A percentile compares a stretch with the other conserved stretches of the same genome.
Conservation (phyloP, 2,888 invertebrate species). For the Gymnoscelis rufifasciata region DNA sequence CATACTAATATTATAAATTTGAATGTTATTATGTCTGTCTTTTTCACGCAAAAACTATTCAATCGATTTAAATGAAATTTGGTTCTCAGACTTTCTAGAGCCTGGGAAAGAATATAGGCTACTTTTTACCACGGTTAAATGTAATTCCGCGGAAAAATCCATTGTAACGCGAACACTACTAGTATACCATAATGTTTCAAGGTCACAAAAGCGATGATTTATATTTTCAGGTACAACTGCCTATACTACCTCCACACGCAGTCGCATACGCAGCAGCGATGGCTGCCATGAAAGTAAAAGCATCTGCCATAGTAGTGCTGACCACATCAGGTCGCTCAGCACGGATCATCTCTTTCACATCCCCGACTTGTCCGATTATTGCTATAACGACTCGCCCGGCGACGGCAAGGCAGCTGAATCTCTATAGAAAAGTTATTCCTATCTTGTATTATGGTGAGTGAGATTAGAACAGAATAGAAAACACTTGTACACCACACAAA, state of each 20-base stretch:
- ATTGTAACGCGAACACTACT: too few relatives aligned
- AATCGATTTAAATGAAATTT: too few relatives aligned
- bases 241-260: constrained; percentile 1
- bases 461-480: background rate
- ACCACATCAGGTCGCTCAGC: constrained; percentile 10
- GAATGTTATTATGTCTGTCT: too few relatives aligned
- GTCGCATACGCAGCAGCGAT: constrained; percentile 8
- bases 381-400: constrained; percentile 34
- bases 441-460: constrained; percentile 34
- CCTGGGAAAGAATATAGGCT: too few relatives aligned
- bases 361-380: constrained; percentile 11
- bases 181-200: too few relatives aligned
- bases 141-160: too few relatives aligned
- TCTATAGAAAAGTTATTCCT: constrained; percentile 39
- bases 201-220: too few relatives aligned
- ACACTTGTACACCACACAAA: too few relatives aligned
- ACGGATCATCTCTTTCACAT: constrained; percentile 5
- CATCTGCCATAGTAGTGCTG: constrained; percentile 7
- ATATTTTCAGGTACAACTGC: constrained; percentile 12
- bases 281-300: constrained; percentile 5
- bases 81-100: too few relatives aligned
- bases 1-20: too few relatives aligned
- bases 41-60: too few relatives aligned
- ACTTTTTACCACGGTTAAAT: too few relatives aligned
- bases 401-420: constrained; percentile 35